Evolutionary conservation across 1,140 invertebrate genomes (phyloP).

Genomic region (Dufourea novaeangliae): DNA sequence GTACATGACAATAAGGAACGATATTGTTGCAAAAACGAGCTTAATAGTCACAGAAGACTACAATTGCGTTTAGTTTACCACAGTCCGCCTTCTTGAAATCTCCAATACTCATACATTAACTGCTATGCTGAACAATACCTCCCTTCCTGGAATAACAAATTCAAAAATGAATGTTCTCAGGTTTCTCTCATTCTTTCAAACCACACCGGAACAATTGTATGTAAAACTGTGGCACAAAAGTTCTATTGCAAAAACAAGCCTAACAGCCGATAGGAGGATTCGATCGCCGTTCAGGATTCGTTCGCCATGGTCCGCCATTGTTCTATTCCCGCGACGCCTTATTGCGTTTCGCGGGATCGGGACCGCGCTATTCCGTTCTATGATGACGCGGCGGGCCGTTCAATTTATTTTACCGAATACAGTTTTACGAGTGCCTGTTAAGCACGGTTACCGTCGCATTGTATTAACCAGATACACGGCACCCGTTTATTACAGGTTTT

Average conservation of each 20-base stretch:
- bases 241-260: background rate
- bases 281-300: background rate
- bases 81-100: too few relatives aligned
- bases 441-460: constrained; percentile 50
- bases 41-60: too few relatives aligned
- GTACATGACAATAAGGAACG: too few relatives aligned
- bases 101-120: too few relatives aligned
- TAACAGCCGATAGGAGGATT: constrained; percentile 9
- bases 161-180: too few relatives aligned
- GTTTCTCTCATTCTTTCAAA: too few relatives aligned
- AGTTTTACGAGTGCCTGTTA: constrained; percentile 49
- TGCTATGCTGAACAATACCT: too few relatives aligned
- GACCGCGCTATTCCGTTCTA: constrained; percentile 12
- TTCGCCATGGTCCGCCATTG: background rate
- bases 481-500: constrained; percentile 60
- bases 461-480: constrained; percentile 55
- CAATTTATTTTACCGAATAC: constrained; percentile 55
- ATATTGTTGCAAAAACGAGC: too few relatives aligned
- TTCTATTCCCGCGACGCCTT: constrained; percentile 19
- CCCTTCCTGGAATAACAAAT: too few relatives aligned
- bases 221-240: background rate
- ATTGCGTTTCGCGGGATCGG: constrained; percentile 29
- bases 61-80: too few relatives aligned
- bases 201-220: too few relatives aligned
- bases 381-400: constrained; percentile 25